Evolutionary conservation across 2,113 vertebrate genomes (phyloP), one percentile per base, ranked within the genome.

Genomic region (Myodes glareolus): DNA sequence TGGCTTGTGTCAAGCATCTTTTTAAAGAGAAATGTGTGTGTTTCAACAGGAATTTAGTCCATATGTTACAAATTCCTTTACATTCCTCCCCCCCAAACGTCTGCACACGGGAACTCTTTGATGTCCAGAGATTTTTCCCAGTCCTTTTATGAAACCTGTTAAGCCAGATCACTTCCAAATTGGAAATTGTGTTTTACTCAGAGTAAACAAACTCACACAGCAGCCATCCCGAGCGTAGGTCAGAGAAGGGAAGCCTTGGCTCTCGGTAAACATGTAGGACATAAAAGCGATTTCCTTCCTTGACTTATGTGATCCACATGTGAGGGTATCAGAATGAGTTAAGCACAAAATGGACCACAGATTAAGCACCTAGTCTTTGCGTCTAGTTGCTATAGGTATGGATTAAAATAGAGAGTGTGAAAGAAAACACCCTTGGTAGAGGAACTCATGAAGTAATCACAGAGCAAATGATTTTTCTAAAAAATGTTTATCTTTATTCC

Each of bases 11-110:
- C 72, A 92, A 96, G 72, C 17, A 94, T 39, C 67, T 92, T 97
- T 92, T 87, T 63, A 92, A 93, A 93, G n/a, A 97, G n/a, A 36
- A 94, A 88, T 82, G 72, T 97, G 52, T 89, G 17, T 85, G 91
- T 87, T 94, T 88, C 92, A 95, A 88, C 70, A 95, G n/a, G 88
- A 97, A 98, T 89, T 86, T 96, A 96, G 97, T 92, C 92, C 92
- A 96, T 94, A 96, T 73, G 82, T 84, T 95, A 17, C 92, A 91
- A 61, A 95, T 94, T 96, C 94, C 96, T 94, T 96, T 90, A 96
- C 77, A 85, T 92, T 92, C 96, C 91, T 72, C 78, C 93, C 96
- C 91, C 75, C 78, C 93, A 95, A 95, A 97, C 55, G 70, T 95
- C 19, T 16, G 84, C 68, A 68, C 55, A 8, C 45, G 81, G 92